Evolutionary conservation across 1,140 invertebrate species (phyloP), one percentile per base, ranked within the genome.

Genomic region (Hypsibius dujardini): DNA sequence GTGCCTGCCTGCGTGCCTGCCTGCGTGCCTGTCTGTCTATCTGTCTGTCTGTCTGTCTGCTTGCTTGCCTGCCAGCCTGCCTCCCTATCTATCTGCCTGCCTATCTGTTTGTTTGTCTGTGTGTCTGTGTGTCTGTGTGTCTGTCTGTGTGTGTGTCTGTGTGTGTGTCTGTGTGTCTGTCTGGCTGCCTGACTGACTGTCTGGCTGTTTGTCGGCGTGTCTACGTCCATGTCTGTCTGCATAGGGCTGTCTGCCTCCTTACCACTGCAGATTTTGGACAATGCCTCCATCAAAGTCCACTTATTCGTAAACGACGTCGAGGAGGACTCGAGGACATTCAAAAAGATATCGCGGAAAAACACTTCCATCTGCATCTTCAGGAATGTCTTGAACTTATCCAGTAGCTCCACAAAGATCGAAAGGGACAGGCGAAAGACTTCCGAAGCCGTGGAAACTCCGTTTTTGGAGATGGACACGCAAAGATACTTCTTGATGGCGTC

Each of bases 281-380:
- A 78, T 1, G 94, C 92, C 79, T 98, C 92, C 72, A 99, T 94
- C 0, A 98, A 94, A 88, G 97, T 95, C 93, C 94, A 98, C 79
- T 99, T 99, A 78, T 98, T 95, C 77, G 98, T 93, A 81, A 98
- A 98, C 1, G 83, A 82, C 2, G 88, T 89, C 69, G 93, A 95
- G 0, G 90, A 87, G 0, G 94, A 95, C 78, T 99, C 96, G 50
- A 99, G 82, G 74, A 99, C 97, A 77, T 95, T 96, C 75, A 99
- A 85, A 78, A 99, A 95, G 71, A 99, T 98, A 80, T 98, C 95
- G 80, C 98, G 98, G 80, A 98, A 99, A 79, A 99, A 98, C 46
- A 88, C 86, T 82, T 99, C 96, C 76, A 98, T 96, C 82, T 99
- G 96, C 83, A 93, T 94, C 78, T 98, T 98, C 1, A 99, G 82